Conservation (phyloP, 2,113 vertebrate genomes). For the Ammodramus savannarum region DNA sequence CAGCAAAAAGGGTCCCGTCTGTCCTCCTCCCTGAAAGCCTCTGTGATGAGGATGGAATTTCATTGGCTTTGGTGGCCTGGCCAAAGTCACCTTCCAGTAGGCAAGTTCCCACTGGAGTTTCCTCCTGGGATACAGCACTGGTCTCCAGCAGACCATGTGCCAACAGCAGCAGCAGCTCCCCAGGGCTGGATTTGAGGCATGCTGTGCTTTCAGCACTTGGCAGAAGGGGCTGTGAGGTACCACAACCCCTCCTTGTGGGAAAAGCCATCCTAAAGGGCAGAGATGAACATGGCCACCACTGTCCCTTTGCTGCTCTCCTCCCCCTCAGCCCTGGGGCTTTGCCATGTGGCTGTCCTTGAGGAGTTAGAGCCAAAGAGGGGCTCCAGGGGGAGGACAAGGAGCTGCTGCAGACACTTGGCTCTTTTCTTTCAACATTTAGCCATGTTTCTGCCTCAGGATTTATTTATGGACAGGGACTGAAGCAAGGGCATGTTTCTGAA, state of each 20-base stretch:
- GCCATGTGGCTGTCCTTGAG: neutral
- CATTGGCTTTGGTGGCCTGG: neutral
- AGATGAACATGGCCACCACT: neutral
- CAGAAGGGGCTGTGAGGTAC: neutral
- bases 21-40: neutral
- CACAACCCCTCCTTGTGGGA: neutral
- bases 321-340: neutral
- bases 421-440: neutral
- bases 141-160: neutral
- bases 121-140: fast-evolving
- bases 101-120: neutral
- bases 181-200: fast-evolving
- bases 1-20: neutral
- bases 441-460: neutral
- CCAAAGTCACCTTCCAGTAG: neutral
- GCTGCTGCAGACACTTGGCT: neutral
- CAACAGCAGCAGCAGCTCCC: neutral
- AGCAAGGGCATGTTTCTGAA: constrained; percentile 40
- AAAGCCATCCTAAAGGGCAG: neutral
- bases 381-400: neutral
- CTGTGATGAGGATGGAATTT: neutral
- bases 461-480: constrained; percentile 21
- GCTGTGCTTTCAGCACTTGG: neutral
- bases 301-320: neutral
- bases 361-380: neutral